phyloP scores from a whole-genome alignment of 2,888 invertebrate genomes.

The Rotaria macrura region DNA sequence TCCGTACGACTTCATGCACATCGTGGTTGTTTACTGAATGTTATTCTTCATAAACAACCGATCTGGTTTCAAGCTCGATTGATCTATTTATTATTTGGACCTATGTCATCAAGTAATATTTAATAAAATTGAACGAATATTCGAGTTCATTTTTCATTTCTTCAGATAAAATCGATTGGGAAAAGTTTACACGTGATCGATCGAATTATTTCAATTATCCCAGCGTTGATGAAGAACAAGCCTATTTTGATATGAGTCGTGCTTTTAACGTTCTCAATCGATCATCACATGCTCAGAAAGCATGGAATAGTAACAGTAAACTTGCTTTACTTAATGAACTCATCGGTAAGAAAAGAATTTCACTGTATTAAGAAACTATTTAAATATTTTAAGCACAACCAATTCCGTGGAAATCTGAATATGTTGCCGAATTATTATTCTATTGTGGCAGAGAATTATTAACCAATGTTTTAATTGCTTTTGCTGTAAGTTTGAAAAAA shows the following conservation, averaged over 20 bases:
- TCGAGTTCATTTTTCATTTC: neutral
- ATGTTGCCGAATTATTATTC: conserved; percentile 4
- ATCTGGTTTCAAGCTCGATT: conserved; percentile 16
- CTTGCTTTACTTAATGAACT: neutral
- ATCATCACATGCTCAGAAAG: neutral
- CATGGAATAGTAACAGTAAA: conserved; percentile 18
- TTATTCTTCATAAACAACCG: neutral
- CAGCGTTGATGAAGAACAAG: conserved; percentile 12
- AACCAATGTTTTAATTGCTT: neutral
- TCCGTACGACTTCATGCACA: neutral
- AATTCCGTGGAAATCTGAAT: neutral
- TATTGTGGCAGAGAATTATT: conserved; percentile 9
- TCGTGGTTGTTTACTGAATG: conserved; percentile 13
- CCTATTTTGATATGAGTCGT: conserved; percentile 7
- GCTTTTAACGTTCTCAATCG: neutral
- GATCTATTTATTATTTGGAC: neutral
- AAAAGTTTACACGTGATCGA: conserved; percentile 13
- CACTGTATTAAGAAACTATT: neutral
- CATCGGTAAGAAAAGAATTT: neutral
- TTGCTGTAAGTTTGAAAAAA: neutral
- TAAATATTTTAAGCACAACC: neutral
- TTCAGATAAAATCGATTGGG: conserved; percentile 1
- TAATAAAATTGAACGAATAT: neutral
- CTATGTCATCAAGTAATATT: neutral
- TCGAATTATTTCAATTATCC: neutral